Conservation (phyloP, 1,140 invertebrate species). For the Diploscapter pachys region DNA sequence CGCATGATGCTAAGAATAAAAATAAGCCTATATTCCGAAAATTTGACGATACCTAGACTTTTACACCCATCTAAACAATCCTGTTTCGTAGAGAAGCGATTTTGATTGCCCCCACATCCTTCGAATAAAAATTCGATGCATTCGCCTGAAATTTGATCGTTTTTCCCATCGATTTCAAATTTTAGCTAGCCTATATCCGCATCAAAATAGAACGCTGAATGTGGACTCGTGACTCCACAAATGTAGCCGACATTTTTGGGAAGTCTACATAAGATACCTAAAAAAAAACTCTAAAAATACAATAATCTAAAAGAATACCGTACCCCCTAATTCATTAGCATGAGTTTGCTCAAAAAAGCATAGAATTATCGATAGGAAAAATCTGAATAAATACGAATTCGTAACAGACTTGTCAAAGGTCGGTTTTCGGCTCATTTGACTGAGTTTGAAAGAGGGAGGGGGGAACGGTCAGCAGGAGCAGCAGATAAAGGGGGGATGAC, state of each 20-base stretch:
- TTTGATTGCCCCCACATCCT: conserved; percentile 45
- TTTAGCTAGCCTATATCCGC: conserved; percentile 18
- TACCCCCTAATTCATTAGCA: neutral
- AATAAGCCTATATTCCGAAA: neutral
- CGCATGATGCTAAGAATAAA: conserved; percentile 28
- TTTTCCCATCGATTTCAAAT: neutral
- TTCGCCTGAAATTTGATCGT: conserved; percentile 22
- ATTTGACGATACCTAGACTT: conserved; percentile 29
- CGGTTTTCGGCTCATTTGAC: no score
- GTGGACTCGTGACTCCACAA: conserved; percentile 36
- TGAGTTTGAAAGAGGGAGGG: neutral
- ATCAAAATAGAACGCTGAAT: conserved; percentile 42
- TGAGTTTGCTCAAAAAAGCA: no score
- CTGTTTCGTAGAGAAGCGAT: conserved; percentile 39
- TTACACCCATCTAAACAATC: conserved; percentile 42
- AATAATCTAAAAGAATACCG: neutral
- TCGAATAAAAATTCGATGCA: conserved; percentile 44
- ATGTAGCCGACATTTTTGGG: conserved; percentile 37
- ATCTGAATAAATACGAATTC: no score
- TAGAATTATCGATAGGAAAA: no score
- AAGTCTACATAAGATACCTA: conserved; percentile 40
- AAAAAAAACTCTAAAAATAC: conserved; percentile 10
- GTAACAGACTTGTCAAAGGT: no score
- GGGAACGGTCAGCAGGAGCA: neutral
- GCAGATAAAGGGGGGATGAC: neutral